Percentiles rank a stretch among this genome's conserved stretches.
Evolutionary conservation across 2,113 vertebrate genomes (phyloP).

Genomic region (Tragelaphus imberbis): DNA sequence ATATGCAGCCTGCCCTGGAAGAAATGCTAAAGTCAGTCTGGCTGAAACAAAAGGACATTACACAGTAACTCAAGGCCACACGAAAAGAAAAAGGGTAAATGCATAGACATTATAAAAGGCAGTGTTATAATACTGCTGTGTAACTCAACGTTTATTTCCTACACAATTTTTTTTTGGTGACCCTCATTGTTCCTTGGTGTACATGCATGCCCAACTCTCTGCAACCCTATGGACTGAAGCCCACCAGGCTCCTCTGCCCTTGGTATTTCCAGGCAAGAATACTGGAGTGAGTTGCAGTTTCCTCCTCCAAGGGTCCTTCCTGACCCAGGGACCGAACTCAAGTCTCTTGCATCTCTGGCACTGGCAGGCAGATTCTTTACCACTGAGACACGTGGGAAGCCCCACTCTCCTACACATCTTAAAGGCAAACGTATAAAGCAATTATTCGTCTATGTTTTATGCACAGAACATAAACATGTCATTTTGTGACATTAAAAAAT

Average conservation of each 20-base stretch:
- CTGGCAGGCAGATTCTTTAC: background rate
- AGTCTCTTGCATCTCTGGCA: background rate
- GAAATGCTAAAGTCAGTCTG: background rate
- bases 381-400: background rate
- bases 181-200: background rate
- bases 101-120: background rate
- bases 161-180: background rate
- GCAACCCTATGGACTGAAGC: background rate
- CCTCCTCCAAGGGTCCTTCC: background rate
- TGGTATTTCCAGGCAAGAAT: background rate
- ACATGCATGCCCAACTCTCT: background rate
- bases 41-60: background rate
- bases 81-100: background rate
- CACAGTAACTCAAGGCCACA: background rate
- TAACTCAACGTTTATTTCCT: background rate
- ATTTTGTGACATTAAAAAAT: background rate
- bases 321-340: background rate
- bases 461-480: background rate
- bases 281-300: background rate
- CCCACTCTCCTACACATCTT: background rate
- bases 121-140: accelerated
- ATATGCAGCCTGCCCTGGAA: background rate
- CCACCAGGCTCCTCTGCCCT: background rate
- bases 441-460: background rate
- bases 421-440: background rate